phyloP scores from a whole-genome alignment of 2,888 invertebrate genomes.

The Caenorhabditis parvicauda region DNA sequence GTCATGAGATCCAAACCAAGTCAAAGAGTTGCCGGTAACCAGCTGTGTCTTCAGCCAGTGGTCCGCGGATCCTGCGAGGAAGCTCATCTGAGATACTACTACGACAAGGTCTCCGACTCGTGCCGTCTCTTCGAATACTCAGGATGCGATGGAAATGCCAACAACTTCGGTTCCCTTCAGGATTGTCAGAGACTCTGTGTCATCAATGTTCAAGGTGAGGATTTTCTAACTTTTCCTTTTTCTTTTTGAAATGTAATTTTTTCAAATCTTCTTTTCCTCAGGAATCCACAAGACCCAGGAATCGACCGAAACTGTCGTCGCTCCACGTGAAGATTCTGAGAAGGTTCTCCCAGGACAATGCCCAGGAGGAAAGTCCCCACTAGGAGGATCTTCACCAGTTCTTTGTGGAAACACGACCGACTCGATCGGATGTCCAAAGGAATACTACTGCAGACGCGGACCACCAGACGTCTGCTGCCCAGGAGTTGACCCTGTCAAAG shows the following conservation, averaged over 20 bases:
- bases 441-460: constrained; percentile 56
- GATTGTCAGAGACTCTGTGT: constrained; percentile 56
- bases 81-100: constrained; percentile 56
- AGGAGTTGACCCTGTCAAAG: constrained; percentile 30
- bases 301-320: constrained; percentile 15
- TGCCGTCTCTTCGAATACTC: constrained; percentile 61
- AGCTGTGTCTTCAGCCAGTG: constrained; percentile 46
- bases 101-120: constrained; percentile 51
- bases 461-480: constrained; percentile 62
- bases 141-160: constrained; percentile 59
- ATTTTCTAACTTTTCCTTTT: not conserved
- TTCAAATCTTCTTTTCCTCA: not conserved
- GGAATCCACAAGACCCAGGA: constrained; percentile 17
- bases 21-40: constrained; percentile 36
- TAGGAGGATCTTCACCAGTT: constrained; percentile 58
- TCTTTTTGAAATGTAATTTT: not conserved
- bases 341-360: constrained; percentile 50
- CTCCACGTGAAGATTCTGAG: constrained; percentile 24
- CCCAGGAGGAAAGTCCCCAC: constrained; percentile 47
- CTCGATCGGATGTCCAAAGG: constrained; percentile 59
- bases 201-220: constrained; percentile 24
- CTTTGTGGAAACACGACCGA: constrained; percentile 57
- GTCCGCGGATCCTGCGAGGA: constrained; percentile 52
- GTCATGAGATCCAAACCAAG: constrained; percentile 23
- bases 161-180: constrained; percentile 56